phyloP scores from a whole-genome alignment of 2,797 vertebrate genomes.

The Lepilemur ruficaudatus region DNA sequence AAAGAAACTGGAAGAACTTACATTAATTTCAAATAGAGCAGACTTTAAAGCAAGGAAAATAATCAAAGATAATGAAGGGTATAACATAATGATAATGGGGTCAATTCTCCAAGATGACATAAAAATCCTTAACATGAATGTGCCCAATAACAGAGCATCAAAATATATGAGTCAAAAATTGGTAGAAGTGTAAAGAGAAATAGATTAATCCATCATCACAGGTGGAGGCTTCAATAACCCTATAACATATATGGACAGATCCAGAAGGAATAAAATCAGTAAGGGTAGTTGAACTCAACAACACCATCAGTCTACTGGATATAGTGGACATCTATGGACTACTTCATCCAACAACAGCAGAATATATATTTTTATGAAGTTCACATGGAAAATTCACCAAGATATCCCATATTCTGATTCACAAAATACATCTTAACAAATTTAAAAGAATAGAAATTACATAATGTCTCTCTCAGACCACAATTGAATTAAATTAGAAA shows the following conservation, averaged over 20 bases:
- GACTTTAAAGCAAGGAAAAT: too few species aligned
- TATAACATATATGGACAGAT: background rate
- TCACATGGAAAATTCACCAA: background rate
- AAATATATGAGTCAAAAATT: background rate
- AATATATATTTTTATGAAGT: too few species aligned
- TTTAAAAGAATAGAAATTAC: background rate
- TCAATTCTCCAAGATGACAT: too few species aligned
- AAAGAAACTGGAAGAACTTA: too few species aligned
- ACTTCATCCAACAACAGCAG: too few species aligned
- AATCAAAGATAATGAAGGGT: too few species aligned
- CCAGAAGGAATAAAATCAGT: background rate
- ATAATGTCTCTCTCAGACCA: background rate
- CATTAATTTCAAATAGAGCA: too few species aligned
- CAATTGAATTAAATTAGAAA: background rate
- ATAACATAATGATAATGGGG: too few species aligned
- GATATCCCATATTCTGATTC: background rate
- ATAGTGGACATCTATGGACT: too few species aligned
- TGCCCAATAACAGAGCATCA: too few species aligned
- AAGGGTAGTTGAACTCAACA: background rate
- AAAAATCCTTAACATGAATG: too few species aligned
- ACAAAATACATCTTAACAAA: background rate
- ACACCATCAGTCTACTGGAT: background rate
- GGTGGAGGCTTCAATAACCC: background rate
- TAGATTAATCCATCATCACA: background rate
- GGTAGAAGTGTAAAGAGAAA: background rate